Evolutionary conservation across 2,888 invertebrate species (phyloP), one percentile per base, ranked within the genome.

Genomic region (Melinaea marsaeus): DNA sequence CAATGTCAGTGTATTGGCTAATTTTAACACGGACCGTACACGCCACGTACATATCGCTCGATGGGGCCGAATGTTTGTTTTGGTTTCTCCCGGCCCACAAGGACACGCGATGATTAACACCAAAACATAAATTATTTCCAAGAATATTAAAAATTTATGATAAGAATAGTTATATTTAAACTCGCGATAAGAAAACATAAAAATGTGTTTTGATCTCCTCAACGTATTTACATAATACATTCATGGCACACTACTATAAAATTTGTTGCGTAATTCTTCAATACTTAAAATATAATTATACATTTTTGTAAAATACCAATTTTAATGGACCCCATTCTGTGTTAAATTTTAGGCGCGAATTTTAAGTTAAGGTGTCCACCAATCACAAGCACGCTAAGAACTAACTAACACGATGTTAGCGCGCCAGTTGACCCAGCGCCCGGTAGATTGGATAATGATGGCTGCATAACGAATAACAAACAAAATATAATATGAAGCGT

Each of bases 1-100:
- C 89, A 90, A 90, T 90, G 90, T 90, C 89, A 89, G 87, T 84
- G 85, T 88, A 88, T 86, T 85, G 82, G 85, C 89, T 90, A 90
- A 90, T 89, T 89, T 89, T 90, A 89, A 87, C 90, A 76, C 85
- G 83, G 78, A 80, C 82, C 85, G 83, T 82, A 79, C 77, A 79
- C 78, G 77, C 84, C 83, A 81, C 85, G 85, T 83, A 85, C 80
- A 85, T 85, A 79, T 81, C 81, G 81, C 83, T 84, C 80, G 85
- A 84, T 84, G 84, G 81, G 83, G 82, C 84, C 84, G 86, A 85
- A 83, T 80, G 83, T 88, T 86, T 88, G 88, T 88, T 88, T 88
- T 88, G 83, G 82, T 87, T 84, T 76, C 79, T 75, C 76, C 71
- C 76, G 76, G 72, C 77, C 77, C 75, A 79, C 79, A 61, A 66